These are phyloP conservation scores for Nephrotoma flavescens DNA, from an alignment of 2,888 invertebrate species.

Conservation along the genomic window DNA sequence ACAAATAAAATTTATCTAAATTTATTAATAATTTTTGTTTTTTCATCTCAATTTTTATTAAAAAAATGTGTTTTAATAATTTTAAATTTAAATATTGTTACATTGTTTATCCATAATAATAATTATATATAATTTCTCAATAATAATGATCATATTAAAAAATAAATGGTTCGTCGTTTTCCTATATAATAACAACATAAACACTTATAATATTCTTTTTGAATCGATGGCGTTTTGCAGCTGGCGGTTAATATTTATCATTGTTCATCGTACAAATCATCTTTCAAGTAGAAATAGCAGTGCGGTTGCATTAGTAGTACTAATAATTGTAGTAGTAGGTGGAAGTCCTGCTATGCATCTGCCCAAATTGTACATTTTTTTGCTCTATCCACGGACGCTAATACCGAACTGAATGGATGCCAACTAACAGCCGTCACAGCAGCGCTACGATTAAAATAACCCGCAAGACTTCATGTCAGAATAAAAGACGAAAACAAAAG, in stretches of 20 bases:
- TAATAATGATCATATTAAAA: background rate
- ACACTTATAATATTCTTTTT: background rate
- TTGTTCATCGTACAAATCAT: background rate
- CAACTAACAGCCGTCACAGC: conserved; percentile 79
- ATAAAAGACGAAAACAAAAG: background rate
- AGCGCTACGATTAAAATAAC: conserved; percentile 44
- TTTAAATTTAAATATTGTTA: background rate
- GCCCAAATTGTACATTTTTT: conserved; percentile 74
- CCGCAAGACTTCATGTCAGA: conserved; percentile 10
- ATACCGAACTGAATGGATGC: conserved; percentile 67
- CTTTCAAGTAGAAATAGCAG: background rate
- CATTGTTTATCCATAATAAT: background rate
- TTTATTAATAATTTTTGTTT: no score
- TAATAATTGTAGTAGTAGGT: background rate
- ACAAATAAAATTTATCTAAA: no score
- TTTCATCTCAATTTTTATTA: background rate
- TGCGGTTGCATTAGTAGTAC: no score
- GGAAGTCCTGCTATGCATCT: conserved; percentile 30
- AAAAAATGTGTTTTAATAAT: background rate
- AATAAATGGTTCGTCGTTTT: background rate
- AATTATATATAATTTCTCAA: background rate
- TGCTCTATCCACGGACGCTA: conserved; percentile 71
- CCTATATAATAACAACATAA: background rate
- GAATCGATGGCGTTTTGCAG: background rate
- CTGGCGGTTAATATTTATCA: background rate